A percentile compares a stretch with the other conserved stretches of the same genome.
Evolutionary conservation across 2,797 vertebrate species (phyloP).

Genomic region (Cirrhinus mrigala): DNA sequence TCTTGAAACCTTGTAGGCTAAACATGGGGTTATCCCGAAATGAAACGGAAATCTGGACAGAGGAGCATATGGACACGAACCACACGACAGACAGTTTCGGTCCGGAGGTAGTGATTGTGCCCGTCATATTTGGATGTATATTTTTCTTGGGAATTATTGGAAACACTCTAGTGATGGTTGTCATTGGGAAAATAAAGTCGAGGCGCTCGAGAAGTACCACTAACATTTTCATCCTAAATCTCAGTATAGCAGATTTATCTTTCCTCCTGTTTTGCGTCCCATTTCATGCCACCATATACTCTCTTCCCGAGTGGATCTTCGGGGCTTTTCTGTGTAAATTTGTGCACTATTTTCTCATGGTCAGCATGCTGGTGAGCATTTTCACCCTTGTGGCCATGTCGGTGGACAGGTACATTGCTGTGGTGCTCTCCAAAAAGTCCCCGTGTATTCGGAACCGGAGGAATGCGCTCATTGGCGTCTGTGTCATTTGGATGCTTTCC

Average conservation of each 20-base stretch:
- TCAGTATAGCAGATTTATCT: slow-evolving; percentile 84
- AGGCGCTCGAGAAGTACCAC: slow-evolving; percentile 75
- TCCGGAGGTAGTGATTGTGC: slow-evolving; percentile 80
- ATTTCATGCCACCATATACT: slow-evolving; percentile 83
- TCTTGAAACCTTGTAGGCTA: slow-evolving; percentile 13
- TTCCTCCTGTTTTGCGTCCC: slow-evolving; percentile 84
- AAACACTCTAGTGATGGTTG: slow-evolving; percentile 82
- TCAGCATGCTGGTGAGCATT: slow-evolving; percentile 87
- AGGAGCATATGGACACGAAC: slow-evolving; percentile 55
- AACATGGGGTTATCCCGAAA: slow-evolving; percentile 63
- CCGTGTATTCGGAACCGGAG: slow-evolving; percentile 77
- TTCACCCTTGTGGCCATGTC: slow-evolving; percentile 89
- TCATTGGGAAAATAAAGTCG: slow-evolving; percentile 74
- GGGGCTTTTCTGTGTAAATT: slow-evolving; percentile 83
- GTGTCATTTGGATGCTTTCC: slow-evolving; percentile 80
- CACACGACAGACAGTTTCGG: slow-evolving; percentile 56
- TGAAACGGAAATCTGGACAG: slow-evolving; percentile 61
- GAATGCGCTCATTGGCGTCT: slow-evolving; percentile 77
- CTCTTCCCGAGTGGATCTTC: slow-evolving; percentile 84
- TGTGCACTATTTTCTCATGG: slow-evolving; percentile 82
- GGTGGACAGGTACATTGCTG: slow-evolving; percentile 86
- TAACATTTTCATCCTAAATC: slow-evolving; percentile 87
- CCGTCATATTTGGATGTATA: slow-evolving; percentile 83
- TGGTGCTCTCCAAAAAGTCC: slow-evolving; percentile 80
- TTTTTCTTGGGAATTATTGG: slow-evolving; percentile 85